Percentiles rank a stretch among this genome's conserved stretches.
phyloP scores from a whole-genome alignment of 2,113 vertebrate genomes.

The Pelobates fuscus region DNA sequence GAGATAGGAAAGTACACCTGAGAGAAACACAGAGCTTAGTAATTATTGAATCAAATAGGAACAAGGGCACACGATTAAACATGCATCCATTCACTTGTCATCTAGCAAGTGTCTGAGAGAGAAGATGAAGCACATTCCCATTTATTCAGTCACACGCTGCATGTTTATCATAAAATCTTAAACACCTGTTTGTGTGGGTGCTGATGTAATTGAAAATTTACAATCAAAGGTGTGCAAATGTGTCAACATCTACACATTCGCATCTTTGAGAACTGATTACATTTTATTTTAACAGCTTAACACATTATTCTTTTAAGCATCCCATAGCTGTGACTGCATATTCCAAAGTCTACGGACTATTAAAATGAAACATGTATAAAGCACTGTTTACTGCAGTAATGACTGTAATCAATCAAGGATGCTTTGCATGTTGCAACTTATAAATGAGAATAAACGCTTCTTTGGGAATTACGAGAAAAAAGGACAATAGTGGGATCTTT shows the following conservation, averaged over 20 bases:
- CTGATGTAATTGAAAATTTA: slow-evolving; percentile 27
- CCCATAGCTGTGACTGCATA: too few relatives aligned
- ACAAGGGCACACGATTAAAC: too few relatives aligned
- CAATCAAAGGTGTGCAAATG: slow-evolving; percentile 13
- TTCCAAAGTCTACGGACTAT: slow-evolving; percentile 2
- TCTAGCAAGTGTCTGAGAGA: too few relatives aligned
- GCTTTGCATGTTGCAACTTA: slow-evolving; percentile 31
- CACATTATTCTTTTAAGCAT: too few relatives aligned
- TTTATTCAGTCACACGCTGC: too few relatives aligned
- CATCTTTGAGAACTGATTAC: background rate
- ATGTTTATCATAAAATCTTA: too few relatives aligned
- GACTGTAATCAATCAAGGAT: slow-evolving; percentile 45
- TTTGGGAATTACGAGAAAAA: slow-evolving; percentile 25
- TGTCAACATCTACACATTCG: slow-evolving; percentile 8
- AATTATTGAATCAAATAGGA: too few relatives aligned
- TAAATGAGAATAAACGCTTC: slow-evolving; percentile 25
- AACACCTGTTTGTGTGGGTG: slow-evolving; percentile 25
- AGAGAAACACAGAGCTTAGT: too few relatives aligned
- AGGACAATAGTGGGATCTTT: slow-evolving; percentile 28
- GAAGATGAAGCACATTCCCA: too few relatives aligned
- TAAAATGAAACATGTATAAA: slow-evolving; percentile 29
- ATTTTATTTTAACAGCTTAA: too few relatives aligned
- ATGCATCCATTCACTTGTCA: too few relatives aligned
- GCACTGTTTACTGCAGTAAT: slow-evolving; percentile 38
- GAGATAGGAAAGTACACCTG: too few relatives aligned